Evolutionary conservation across 2,888 invertebrate genomes (phyloP), one percentile per base, ranked within the genome.

Genomic region (Rutpela maculata): DNA sequence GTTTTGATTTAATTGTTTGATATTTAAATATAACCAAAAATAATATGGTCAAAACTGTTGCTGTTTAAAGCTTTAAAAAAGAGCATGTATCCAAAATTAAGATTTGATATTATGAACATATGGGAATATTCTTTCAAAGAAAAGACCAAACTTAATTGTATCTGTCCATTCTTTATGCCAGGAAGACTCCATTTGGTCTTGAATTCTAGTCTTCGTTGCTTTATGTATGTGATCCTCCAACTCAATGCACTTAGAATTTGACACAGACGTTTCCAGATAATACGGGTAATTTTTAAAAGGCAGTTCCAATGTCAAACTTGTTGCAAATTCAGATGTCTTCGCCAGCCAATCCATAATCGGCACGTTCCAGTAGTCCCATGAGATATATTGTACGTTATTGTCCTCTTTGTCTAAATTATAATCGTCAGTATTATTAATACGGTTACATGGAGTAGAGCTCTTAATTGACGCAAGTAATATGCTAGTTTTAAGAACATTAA

Each of bases 101-200:
- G 79, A 80, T 63, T 79, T 80, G 38, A 82, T 71, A 31, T 78
- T 76, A 59, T 80, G 75, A 43, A 80, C 50, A 67, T 43, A 72
- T 26, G 80, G 76, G 43, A 78, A 59, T 57, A 75, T 69, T 60
- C 79, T 74, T 31, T 78, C 74, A 59, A 75, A 74, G 70, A 80
- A 80, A 26, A 80, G 31, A 17, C 77, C 75, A 73, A 80, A 69
- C 74, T 78, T 84, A 79, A 86, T 81, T 69, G 81, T 82, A 60
- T 89, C 89, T 0, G 87, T 90, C 90, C 90, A 90, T 79, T 90
- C 90, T 26, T 86, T 83, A 75, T 90, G 90, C 90, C 90, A 90
- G 12, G 89, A 88, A 59, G 85, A 82, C 82, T 90, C 90, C 80
- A 90, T 75, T 72, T 89, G 89, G 82, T 90, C 90, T 77, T 90